Evolutionary conservation across 2,888 invertebrate genomes (phyloP).

Genomic region (Pediacus dermestoides): DNA sequence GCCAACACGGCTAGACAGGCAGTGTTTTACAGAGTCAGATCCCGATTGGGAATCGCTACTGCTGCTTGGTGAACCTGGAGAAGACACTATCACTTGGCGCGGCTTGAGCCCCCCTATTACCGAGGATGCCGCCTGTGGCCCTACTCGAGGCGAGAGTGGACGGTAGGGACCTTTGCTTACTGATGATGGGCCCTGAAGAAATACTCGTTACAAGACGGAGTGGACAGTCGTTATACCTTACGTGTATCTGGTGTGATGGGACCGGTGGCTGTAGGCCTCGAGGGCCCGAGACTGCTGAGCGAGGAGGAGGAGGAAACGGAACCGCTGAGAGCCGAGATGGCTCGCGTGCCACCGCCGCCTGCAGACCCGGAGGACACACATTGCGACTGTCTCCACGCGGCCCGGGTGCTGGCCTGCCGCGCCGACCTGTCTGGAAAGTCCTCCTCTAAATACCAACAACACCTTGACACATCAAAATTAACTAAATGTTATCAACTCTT

Average conservation of each 20-base stretch:
- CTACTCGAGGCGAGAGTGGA: slow-evolving; percentile 67
- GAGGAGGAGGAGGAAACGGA: slow-evolving; percentile 67
- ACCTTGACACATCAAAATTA: slow-evolving; percentile 45
- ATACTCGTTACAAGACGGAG: background rate
- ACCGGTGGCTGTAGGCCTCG: slow-evolving; percentile 59
- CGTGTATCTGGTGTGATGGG: slow-evolving; percentile 70
- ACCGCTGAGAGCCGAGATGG: slow-evolving; percentile 79
- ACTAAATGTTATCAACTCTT: no score
- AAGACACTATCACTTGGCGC: slow-evolving; percentile 62
- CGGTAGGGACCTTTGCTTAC: slow-evolving; percentile 69
- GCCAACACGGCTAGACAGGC: slow-evolving; percentile 49
- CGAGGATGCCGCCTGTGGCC: slow-evolving; percentile 50
- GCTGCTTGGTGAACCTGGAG: slow-evolving; percentile 82
- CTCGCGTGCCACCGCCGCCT: slow-evolving; percentile 50
- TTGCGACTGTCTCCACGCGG: slow-evolving; percentile 83
- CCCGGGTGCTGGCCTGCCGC: slow-evolving; percentile 76
- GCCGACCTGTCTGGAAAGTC: slow-evolving; percentile 80
- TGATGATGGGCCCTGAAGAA: slow-evolving; percentile 63
- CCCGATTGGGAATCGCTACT: slow-evolving; percentile 79
- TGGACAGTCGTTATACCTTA: slow-evolving; percentile 42
- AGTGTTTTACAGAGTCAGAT: slow-evolving; percentile 70
- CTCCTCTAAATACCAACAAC: slow-evolving; percentile 52
- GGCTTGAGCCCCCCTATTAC: slow-evolving; percentile 40
- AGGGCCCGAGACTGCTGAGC: slow-evolving; percentile 60
- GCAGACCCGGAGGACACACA: slow-evolving; percentile 71